Evolutionary conservation across 2,888 invertebrate genomes (phyloP).

Genomic region (Melipona bicolor): DNA sequence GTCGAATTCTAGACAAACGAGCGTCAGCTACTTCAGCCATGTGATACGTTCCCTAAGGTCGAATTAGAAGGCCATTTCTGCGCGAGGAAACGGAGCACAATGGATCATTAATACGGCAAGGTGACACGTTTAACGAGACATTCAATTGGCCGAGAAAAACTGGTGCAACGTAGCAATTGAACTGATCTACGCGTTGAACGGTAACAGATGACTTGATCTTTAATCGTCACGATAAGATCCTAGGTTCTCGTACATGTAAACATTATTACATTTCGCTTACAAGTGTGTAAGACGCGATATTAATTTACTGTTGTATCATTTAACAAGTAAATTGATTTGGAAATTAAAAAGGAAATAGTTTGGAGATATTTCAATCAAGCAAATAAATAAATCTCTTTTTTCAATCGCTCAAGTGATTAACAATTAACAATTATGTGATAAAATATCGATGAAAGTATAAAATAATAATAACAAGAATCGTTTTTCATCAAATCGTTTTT

Average conservation of each 20-base stretch:
- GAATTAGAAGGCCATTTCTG: neutral
- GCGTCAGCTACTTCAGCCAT: slow-evolving; percentile 7
- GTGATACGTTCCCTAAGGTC: slow-evolving; percentile 2
- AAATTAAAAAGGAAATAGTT: no score
- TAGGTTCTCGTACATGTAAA: neutral
- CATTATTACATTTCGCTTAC: neutral
- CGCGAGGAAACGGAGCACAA: neutral
- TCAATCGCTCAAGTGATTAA: no score
- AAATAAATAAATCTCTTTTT: no score
- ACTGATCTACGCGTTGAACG: no score
- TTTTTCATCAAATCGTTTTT: no score
- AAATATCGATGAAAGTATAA: no score
- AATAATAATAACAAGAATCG: no score
- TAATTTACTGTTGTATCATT: no score
- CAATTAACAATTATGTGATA: no score
- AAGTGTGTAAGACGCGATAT: neutral
- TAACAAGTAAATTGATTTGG: no score
- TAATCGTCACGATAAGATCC: no score
- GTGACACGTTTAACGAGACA: slow-evolving; percentile 5
- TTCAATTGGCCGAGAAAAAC: slow-evolving; percentile 1
- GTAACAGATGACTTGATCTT: neutral
- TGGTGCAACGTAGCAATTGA: neutral
- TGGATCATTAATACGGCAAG: neutral
- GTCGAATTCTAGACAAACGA: slow-evolving; percentile 44
- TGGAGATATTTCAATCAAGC: no score